Conservation (phyloP, 92 coral and sea anemone genomes). For the Nematostella vectensis region DNA sequence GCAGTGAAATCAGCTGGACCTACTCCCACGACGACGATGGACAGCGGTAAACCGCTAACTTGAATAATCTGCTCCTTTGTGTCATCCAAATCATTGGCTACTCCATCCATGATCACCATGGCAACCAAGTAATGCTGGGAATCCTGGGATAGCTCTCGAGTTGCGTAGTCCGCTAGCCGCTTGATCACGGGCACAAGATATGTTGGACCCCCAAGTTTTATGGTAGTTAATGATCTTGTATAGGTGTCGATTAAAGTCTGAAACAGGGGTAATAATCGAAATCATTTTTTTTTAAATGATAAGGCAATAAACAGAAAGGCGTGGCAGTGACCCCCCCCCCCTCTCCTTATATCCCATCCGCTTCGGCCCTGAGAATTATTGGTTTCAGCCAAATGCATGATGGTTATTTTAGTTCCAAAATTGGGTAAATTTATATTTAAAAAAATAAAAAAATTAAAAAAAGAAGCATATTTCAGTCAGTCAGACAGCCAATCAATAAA, state of each 20-base stretch:
- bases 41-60: slow-evolving; percentile 53
- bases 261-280: too few relatives aligned
- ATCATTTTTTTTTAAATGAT: too few relatives aligned
- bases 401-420: too few relatives aligned
- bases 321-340: too few relatives aligned
- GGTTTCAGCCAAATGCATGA: too few relatives aligned
- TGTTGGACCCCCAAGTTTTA: slow-evolving; percentile 86
- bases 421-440: too few relatives aligned
- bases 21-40: slow-evolving; percentile 85
- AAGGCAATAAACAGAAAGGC: too few relatives aligned
- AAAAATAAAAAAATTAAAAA: too few relatives aligned
- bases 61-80: slow-evolving; percentile 35
- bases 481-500: too few relatives aligned
- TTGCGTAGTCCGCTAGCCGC: slow-evolving; percentile 71
- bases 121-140: slow-evolving; percentile 75
- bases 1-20: slow-evolving; percentile 86
- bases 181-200: slow-evolving; percentile 85
- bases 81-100: slow-evolving; percentile 78
- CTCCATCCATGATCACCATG: slow-evolving; percentile 79
- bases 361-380: too few relatives aligned
- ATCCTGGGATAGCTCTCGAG: slow-evolving; percentile 45
- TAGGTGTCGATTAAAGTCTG: slow-evolving; percentile 65
- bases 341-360: too few relatives aligned
- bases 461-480: too few relatives aligned
- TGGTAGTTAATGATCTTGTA: slow-evolving; percentile 36